Evolutionary conservation across 2,113 vertebrate genomes (phyloP), one percentile per base, ranked within the genome.

Genomic region (Rafetus swinhoei): DNA sequence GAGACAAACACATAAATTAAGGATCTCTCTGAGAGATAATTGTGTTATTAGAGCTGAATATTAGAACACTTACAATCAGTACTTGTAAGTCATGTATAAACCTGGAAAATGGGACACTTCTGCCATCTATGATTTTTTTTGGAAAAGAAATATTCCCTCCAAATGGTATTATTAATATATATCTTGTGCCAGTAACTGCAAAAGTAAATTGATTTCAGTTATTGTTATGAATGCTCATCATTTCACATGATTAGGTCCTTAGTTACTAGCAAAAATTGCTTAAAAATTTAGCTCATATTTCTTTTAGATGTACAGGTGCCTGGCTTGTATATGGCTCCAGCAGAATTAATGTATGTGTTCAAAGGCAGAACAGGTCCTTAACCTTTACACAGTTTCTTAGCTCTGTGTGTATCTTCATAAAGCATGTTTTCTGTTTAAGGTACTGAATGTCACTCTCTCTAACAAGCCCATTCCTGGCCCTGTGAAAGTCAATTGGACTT

Each of bases 101-200:
- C 85, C 53, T 0, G 14, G 27, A 21, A 19, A 4, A 32, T 7
- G 1, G 5, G 7, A 6, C 32, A 65, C 2, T 57, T 79, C 6
- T 9, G 6, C 45, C 7, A 2, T 69, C 6, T 2, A n/a, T 9
- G 27, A 10, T 53, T 18, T 74, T 74, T 74, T 24, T 25, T 55
- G 81, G 4, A 29, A 21, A 21, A 2, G 55, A 9, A 65, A 25
- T n/a, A 22, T 25, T 4, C 39, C 14, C 12, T 65, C 57, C 9
- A 59, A 80, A 32, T 19, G 35, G 2, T 59, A 80, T 79, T 25
- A 57, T 59, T 77, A 50, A 1, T 11, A 39, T 5, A 2, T 55
- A 13, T 77, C 76, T 60, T 57, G 6, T 65, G 2, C 5, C 45
- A 55, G 12, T 24, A 15, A 32, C 8, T 15, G 11, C 1, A 80